Base-by-base conservation (phyloP, 2,113 vertebrate genomes). In the Ancistrus triradiatus region DNA sequence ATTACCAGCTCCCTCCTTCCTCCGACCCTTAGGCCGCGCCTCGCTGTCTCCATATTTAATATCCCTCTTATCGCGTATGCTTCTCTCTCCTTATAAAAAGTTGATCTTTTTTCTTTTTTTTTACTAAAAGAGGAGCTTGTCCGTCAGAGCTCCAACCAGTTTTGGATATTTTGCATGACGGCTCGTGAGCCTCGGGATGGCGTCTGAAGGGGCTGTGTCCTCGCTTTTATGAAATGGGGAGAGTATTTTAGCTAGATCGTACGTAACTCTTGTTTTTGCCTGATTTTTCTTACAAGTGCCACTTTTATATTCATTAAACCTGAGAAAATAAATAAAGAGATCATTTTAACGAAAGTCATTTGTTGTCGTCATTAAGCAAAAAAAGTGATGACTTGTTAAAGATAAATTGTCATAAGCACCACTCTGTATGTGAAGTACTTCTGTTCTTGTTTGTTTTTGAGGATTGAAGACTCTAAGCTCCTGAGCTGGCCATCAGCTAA, bases 1-100 rank as follows among this genome's bases (percentile, higher is more conserved):
- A 90, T 88, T 55, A 90, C 87, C 89, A 72, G 89, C 86, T 90
- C 90, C 88, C 84, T 90, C 89, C 90, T 92, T 90, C 89, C 66
- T 13, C 4, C 27, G 10, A 14, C 33, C 53, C 35, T 19, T 27
- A 58, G 42, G 28, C 49, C 9, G 62, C 44, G 49, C 52, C n/a
- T 42, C 13, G 14, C 44, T 58, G 28, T 42, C 25, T 64, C 43
- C 15, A 14, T 70, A 70, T 70, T 70, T 70, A 70, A 73, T 53
- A 65, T 55, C 65, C 14, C 14, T 42, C 13, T n/a, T 42, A 69
- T 77, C 75, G 76, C 67, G 78, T 74, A 76, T 76, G 76, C 17
- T 27, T 43, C 6, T 33, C 17, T 6, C 2, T 38, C 22, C 0
- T 27, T 17, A 72, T 28, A 69, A 77, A 73, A 74, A 70, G 63